A percentile compares a stretch with the other conserved stretches of the same genome.
Conservation (phyloP, 2,888 invertebrate species). For the Argyresthia goedartella region DNA sequence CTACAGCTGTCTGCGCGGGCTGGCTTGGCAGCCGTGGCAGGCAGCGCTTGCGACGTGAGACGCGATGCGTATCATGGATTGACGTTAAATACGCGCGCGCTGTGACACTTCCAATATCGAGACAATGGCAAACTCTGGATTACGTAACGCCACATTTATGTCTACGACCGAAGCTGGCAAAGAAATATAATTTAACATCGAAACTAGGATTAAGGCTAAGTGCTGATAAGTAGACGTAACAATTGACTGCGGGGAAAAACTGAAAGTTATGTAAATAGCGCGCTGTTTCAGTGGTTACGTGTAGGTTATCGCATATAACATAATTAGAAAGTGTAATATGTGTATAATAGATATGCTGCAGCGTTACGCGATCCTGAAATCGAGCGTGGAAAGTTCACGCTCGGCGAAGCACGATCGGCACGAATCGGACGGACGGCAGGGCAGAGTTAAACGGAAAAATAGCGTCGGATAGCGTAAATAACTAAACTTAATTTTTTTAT, state of each 20-base stretch:
- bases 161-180: background rate
- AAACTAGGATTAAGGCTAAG: slow-evolving; percentile 3
- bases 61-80: slow-evolving; percentile 60
- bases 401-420: slow-evolving; percentile 54
- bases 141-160: slow-evolving; percentile 49
- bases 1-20: no score
- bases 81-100: slow-evolving; percentile 64
- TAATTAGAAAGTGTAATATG: slow-evolving; percentile 60
- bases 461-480: no score
- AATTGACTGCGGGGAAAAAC: background rate
- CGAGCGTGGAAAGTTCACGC: slow-evolving; percentile 67
- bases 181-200: slow-evolving; percentile 1
- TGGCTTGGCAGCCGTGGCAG: no score
- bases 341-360: slow-evolving; percentile 33
- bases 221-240: background rate
- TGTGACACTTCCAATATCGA: slow-evolving; percentile 62
- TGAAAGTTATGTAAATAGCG: background rate
- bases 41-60: no score
- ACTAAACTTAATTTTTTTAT: no score
- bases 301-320: slow-evolving; percentile 57
- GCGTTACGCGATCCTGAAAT: slow-evolving; percentile 60
- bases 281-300: slow-evolving; percentile 46
- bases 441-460: no score
- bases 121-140: slow-evolving; percentile 58
- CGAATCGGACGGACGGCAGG: no score